phyloP scores from a whole-genome alignment of 53 echinoderm and acorn worm genomes.

The Patiria pectinifera region DNA sequence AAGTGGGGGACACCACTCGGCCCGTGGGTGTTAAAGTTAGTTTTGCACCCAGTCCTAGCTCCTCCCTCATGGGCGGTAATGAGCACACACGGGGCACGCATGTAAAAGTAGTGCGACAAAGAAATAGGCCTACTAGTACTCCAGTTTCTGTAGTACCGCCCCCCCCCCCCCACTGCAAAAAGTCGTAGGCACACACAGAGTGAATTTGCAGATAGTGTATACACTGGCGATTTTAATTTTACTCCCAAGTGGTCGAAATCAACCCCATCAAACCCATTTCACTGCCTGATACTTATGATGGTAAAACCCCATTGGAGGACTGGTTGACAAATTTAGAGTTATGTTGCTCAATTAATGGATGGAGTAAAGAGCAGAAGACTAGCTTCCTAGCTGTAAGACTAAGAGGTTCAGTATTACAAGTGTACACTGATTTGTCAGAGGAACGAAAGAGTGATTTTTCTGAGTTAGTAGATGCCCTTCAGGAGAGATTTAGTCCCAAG shows the following conservation, averaged over 20 bases:
- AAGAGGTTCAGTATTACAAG: conserved; percentile 20
- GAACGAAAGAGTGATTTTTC: background rate
- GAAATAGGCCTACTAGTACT: background rate
- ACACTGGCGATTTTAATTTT: background rate
- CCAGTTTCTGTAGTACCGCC: too few species aligned
- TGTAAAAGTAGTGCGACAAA: background rate
- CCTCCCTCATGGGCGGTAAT: too few species aligned
- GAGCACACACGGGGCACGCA: too few species aligned
- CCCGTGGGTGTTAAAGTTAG: conserved; percentile 5
- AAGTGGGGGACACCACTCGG: too few species aligned
- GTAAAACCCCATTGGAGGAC: background rate
- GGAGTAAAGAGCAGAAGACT: background rate
- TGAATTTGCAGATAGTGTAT: background rate
- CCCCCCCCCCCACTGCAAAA: too few species aligned
- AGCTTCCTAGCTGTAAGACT: conserved; percentile 16
- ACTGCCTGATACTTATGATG: conserved; percentile 8
- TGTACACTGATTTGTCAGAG: conserved; percentile 16
- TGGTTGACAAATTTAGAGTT: background rate
- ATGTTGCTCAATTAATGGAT: conserved; percentile 33
- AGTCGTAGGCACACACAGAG: background rate
- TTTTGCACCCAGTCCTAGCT: background rate
- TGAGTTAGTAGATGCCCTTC: background rate
- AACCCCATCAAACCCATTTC: background rate
- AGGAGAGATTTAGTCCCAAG: background rate
- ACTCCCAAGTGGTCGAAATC: background rate